Conservation (phyloP, 2,113 vertebrate species). For the Romanogobio albipinnatus region DNA sequence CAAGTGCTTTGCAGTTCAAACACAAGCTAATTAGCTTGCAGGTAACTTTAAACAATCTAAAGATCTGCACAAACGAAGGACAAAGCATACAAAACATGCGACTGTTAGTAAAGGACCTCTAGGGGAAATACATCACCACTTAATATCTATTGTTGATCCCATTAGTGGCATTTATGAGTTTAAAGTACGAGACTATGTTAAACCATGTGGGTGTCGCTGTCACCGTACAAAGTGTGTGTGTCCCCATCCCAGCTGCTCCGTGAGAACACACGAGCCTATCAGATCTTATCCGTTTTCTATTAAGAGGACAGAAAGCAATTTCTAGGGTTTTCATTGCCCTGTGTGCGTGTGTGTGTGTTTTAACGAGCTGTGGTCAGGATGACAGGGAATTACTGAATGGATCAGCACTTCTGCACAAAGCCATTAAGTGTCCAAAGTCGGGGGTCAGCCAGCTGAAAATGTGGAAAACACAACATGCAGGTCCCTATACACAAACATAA, state of each 20-base stretch:
- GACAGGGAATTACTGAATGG: conserved; percentile 55
- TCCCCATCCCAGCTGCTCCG: conserved; percentile 6
- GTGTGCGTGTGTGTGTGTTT: conserved; percentile 42
- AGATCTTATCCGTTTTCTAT: conserved; percentile 64
- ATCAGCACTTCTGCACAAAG: conserved; percentile 63
- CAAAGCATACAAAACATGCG: not conserved
- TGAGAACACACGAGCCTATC: conserved; percentile 47
- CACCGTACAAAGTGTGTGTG: conserved; percentile 28
- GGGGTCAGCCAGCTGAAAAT: conserved; percentile 37
- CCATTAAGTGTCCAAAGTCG: conserved; percentile 51
- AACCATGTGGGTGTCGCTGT: conserved; percentile 32
- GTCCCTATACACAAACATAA: conserved; percentile 3
- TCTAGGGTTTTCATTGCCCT: conserved; percentile 56
- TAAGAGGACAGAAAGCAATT: conserved; percentile 64
- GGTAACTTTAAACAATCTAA: conserved; percentile 8
- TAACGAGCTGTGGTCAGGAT: conserved; percentile 47
- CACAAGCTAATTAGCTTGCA: conserved; percentile 5
- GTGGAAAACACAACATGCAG: not conserved
- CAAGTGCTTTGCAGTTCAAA: not conserved
- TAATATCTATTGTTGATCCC: conserved; percentile 31
- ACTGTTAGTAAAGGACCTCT: conserved; percentile 6
- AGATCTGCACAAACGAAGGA: conserved; percentile 1
- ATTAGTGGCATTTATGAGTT: conserved; percentile 21
- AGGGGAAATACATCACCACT: conserved; percentile 1
- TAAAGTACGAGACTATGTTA: conserved; percentile 20